A percentile compares a stretch with the other conserved stretches of the same genome.
phyloP scores from a whole-genome alignment of 2,888 invertebrate genomes.

The Tachina fera region DNA sequence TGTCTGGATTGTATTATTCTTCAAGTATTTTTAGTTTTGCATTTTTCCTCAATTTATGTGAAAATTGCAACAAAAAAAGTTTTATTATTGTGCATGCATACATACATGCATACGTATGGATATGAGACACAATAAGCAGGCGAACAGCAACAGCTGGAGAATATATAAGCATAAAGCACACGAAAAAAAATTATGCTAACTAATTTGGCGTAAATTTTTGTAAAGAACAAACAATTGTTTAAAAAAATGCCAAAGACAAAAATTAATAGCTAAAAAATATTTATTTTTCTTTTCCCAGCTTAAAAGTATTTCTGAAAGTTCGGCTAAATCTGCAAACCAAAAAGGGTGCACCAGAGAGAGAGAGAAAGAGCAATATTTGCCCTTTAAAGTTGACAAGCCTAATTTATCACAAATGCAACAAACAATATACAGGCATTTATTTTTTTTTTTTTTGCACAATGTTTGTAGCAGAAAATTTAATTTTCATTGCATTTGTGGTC shows the following conservation, averaged over 20 bases:
- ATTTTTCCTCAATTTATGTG: slow-evolving; percentile 15
- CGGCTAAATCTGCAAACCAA: background rate
- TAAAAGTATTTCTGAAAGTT: slow-evolving; percentile 47
- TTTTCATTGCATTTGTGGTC: slow-evolving; percentile 69
- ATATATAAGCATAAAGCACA: background rate
- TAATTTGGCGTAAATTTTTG: slow-evolving; percentile 73
- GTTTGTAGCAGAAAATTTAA: slow-evolving; percentile 52
- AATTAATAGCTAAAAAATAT: slow-evolving; percentile 49
- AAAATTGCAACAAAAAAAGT: slow-evolving; percentile 24
- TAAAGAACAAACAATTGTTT: slow-evolving; percentile 59
- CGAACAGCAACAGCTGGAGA: background rate
- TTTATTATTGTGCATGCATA: background rate
- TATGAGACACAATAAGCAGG: background rate
- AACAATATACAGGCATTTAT: slow-evolving; percentile 63
- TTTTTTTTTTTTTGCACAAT: slow-evolving; percentile 44
- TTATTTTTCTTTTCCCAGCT: slow-evolving; percentile 15
- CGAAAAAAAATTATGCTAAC: slow-evolving; percentile 46
- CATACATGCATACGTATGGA: too few species aligned
- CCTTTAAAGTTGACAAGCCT: slow-evolving; percentile 79
- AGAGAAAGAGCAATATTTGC: slow-evolving; percentile 15
- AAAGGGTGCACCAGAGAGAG: slow-evolving; percentile 52
- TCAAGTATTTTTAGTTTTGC: slow-evolving; percentile 34
- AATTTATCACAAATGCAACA: slow-evolving; percentile 79
- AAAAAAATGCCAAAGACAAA: slow-evolving; percentile 63
- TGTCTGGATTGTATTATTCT: slow-evolving; percentile 48